Evolutionary conservation across 2,888 invertebrate species (phyloP).

Genomic region (Colletes collaris): DNA sequence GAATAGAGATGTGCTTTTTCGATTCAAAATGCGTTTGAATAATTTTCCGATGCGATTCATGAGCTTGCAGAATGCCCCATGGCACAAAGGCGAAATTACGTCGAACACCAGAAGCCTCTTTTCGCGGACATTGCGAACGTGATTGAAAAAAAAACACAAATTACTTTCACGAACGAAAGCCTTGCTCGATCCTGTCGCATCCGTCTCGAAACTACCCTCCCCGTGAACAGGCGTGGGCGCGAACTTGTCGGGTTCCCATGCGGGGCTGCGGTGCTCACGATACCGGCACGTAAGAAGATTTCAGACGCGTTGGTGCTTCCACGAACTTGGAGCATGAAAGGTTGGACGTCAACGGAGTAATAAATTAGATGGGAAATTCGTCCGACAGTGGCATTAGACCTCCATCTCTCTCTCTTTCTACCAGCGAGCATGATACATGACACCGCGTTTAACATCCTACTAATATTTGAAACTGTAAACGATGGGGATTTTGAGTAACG

Average conservation of each 20-base stretch:
- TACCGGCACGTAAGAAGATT: slow-evolving; percentile 62
- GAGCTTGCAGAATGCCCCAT: too few relatives aligned
- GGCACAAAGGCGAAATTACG: too few relatives aligned
- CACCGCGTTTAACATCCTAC: slow-evolving; percentile 25
- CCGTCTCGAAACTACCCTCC: slow-evolving; percentile 7
- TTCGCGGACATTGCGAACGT: slow-evolving; percentile 43
- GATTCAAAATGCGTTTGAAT: too few relatives aligned
- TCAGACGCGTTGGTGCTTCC: slow-evolving; percentile 53
- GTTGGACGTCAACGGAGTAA: slow-evolving; percentile 57
- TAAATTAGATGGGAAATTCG: slow-evolving; percentile 62
- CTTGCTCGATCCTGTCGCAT: slow-evolving; percentile 16
- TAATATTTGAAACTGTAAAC: slow-evolving; percentile 45
- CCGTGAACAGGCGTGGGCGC: neutral
- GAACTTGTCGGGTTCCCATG: slow-evolving; percentile 34
- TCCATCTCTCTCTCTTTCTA: slow-evolving; percentile 5
- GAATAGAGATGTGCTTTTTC: too few relatives aligned
- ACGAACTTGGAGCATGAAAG: slow-evolving; percentile 48
- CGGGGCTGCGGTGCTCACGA: slow-evolving; percentile 54
- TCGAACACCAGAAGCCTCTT: too few relatives aligned
- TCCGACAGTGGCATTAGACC: slow-evolving; percentile 50
- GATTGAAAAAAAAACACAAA: slow-evolving; percentile 78
- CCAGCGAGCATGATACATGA: slow-evolving; percentile 34
- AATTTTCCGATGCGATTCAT: too few relatives aligned
- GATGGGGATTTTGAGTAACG: slow-evolving; percentile 12
- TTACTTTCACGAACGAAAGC: slow-evolving; percentile 61